These are phyloP conservation scores for Ceratitis capitata DNA, from an alignment of 1,140 invertebrate species.

Conservation along the genomic window DNA sequence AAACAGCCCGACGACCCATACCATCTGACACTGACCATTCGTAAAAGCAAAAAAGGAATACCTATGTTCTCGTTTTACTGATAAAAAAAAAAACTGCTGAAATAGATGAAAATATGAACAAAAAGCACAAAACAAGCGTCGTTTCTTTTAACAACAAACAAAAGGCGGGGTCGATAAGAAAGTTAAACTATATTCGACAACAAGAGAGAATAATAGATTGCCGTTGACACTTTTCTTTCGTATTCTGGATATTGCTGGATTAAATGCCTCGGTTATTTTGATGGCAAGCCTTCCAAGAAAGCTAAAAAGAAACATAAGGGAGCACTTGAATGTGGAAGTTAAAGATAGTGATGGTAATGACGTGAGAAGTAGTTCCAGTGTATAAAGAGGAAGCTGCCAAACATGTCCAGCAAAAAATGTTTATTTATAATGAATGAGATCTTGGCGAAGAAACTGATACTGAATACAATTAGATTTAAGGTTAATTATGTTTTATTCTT, in stretches of 20 bases:
- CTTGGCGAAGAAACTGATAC: too few relatives aligned
- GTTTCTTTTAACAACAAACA: neutral
- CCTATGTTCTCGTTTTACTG: neutral
- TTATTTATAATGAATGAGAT: too few relatives aligned
- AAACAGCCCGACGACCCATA: too few relatives aligned
- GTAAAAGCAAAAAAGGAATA: neutral
- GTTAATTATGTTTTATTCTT: too few relatives aligned
- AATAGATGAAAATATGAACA: neutral
- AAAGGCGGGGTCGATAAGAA: neutral
- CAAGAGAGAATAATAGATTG: neutral
- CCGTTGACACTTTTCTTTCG: neutral
- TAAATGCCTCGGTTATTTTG: neutral
- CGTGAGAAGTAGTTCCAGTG: too few relatives aligned
- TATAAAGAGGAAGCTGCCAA: too few relatives aligned
- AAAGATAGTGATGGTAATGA: neutral
- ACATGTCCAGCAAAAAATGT: too few relatives aligned
- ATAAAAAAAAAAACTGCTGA: neutral
- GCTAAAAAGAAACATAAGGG: slow-evolving; percentile 8
- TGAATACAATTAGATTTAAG: too few relatives aligned
- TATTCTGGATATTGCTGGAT: neutral
- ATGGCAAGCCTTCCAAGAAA: slow-evolving; percentile 14
- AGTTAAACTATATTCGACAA: neutral
- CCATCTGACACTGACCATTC: neutral
- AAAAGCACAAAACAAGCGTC: neutral
- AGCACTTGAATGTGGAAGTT: neutral